Conservation (phyloP, 2,113 vertebrate genomes). For the Leiothrix lutea region DNA sequence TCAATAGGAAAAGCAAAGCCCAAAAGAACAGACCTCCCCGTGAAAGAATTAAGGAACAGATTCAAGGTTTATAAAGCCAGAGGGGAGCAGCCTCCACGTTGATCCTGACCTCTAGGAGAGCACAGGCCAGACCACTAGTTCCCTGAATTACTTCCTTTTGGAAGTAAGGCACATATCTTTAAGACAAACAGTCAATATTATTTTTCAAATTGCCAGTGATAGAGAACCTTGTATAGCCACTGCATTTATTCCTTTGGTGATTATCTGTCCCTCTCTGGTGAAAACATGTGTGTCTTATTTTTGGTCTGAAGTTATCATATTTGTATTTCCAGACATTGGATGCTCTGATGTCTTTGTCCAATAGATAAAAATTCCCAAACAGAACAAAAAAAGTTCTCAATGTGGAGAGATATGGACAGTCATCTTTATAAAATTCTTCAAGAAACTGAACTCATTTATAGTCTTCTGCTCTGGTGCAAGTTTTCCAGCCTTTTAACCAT, state of each 20-base stretch:
- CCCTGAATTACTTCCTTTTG: neutral
- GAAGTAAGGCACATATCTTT: neutral
- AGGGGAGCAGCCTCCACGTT: neutral
- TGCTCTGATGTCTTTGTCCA: neutral
- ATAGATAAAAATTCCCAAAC: neutral
- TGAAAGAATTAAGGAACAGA: conserved; percentile 31
- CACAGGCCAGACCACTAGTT: neutral
- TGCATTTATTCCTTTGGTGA: neutral
- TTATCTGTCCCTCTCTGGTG: neutral
- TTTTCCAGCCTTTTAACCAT: neutral
- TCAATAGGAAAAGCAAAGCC: conserved; percentile 38
- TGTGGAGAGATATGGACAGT: neutral
- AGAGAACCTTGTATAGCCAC: neutral
- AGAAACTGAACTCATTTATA: neutral
- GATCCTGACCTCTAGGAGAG: neutral
- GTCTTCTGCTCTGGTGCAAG: neutral
- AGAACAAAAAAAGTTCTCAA: neutral
- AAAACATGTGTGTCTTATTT: neutral
- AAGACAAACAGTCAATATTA: neutral
- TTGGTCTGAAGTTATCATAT: neutral
- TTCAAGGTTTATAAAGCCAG: conserved; percentile 27
- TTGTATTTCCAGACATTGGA: neutral
- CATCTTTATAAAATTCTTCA: neutral
- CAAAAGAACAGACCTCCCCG: conserved; percentile 1
- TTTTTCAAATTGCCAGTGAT: neutral